Conservation (phyloP, 2,888 invertebrate genomes). For the Drosophila mettleri region DNA sequence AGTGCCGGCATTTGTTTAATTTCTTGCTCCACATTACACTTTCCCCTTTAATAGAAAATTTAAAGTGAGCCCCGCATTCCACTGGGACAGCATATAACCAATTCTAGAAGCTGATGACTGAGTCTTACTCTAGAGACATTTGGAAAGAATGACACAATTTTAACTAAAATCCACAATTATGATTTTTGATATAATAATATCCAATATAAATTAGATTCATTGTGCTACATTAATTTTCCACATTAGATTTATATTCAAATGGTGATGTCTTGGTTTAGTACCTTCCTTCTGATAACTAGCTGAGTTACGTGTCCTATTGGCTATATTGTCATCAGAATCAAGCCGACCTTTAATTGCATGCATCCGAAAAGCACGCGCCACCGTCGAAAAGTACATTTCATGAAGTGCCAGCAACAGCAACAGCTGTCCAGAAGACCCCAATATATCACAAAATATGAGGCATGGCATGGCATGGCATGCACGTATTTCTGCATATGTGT, state of each 20-base stretch:
- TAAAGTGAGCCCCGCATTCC: slow-evolving; percentile 29
- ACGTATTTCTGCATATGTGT: slow-evolving; percentile 26
- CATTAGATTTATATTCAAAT: background rate
- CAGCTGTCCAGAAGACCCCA: slow-evolving; percentile 50
- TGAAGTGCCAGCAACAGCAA: slow-evolving; percentile 52
- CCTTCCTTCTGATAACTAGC: background rate
- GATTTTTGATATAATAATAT: no score
- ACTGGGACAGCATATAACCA: slow-evolving; percentile 22
- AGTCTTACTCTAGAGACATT: no score
- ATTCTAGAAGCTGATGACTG: no score
- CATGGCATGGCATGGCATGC: slow-evolving; percentile 24
- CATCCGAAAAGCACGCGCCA: slow-evolving; percentile 27
- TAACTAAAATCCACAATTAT: no score
- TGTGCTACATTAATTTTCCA: no score
- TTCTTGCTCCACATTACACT: slow-evolving; percentile 60
- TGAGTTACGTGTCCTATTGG: slow-evolving; percentile 17
- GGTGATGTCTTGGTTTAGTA: background rate
- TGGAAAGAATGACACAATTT: background rate
- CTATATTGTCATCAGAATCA: slow-evolving; percentile 29
- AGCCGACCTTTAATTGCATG: slow-evolving; percentile 39
- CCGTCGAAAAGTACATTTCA: slow-evolving; percentile 56
- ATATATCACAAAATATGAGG: slow-evolving; percentile 51
- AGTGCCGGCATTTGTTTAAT: slow-evolving; percentile 48
- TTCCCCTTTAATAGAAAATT: slow-evolving; percentile 54
- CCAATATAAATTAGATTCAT: no score